Evolutionary conservation across 2,797 vertebrate species (phyloP), one percentile per base, ranked within the genome.

Genomic region (Takifugu ocellatus): DNA sequence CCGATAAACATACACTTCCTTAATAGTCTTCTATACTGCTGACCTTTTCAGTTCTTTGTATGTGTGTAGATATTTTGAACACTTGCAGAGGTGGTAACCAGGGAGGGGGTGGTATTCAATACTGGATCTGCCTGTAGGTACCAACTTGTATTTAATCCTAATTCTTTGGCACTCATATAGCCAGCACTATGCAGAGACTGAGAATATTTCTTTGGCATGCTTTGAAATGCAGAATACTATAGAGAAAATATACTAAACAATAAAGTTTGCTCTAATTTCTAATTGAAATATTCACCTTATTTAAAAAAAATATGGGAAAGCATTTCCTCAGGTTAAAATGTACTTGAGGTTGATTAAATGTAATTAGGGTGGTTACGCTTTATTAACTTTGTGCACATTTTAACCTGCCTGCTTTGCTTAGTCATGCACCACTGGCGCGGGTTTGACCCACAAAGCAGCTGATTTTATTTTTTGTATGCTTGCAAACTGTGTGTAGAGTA

Each of bases 181-280:
- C 89, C 88, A 84, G 88, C 90, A 91, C 91, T 92, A 93, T 93
- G 90, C 91, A 93, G 89, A 89, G 87, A 84, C 75, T 63, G 66
- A 84, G 81, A 77, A 61, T 33, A 58, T 81, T 83, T 87, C 70
- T 88, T 88, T 89, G 89, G 92, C 92, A 93, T 93, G 92, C 90
- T 92, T 89, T 88, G 88, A 93, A 90, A 92, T 93, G 91, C 90
- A 90, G 78, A 90, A 84, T 73, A 88, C 74, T 89, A 86, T 91
- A 92, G 87, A 90, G 71, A 73, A 89, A 84, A 80, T 68, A 78
- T 82, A 78, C 52, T n/a, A 45, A 17, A 36, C 7, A 77, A 77
- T 68, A 66, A 78, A 81, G 81, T 87, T 72, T 84, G 74, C 82
- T 78, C 79, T 81, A 68, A 79, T 87, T 85, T 88, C 74, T 76